phyloP scores from a whole-genome alignment of 1,140 invertebrate species.

The Pteromalus puparum region DNA sequence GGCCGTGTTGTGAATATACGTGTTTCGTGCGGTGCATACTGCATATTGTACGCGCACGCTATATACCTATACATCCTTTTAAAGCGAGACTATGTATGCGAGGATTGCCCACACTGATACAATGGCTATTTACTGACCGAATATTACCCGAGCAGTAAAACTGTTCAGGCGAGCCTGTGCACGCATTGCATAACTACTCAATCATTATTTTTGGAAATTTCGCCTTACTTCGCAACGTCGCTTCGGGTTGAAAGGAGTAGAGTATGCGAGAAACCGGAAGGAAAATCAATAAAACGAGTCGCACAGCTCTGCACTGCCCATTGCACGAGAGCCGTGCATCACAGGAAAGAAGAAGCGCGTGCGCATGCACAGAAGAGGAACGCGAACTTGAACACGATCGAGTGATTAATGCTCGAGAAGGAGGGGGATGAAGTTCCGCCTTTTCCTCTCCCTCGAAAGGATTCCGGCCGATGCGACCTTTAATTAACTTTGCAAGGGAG shows the following conservation, averaged over 20 bases:
- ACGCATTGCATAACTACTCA: too few relatives aligned
- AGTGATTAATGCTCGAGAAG: constrained; percentile 36
- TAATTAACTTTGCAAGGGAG: constrained; percentile 46
- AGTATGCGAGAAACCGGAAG: not conserved
- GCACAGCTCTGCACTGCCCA: not conserved
- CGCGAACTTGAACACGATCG: constrained; percentile 15
- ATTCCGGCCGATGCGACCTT: constrained; percentile 47
- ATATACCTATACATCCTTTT: not conserved
- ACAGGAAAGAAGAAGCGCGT: not conserved
- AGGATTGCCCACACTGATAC: not conserved
- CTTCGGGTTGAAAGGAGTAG: too few relatives aligned
- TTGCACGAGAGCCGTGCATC: not conserved
- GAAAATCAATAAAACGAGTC: not conserved
- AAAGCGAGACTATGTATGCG: not conserved
- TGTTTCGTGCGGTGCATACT: not conserved
- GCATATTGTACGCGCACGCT: not conserved
- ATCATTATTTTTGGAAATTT: too few relatives aligned
- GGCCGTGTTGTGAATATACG: not conserved
- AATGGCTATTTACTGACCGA: not conserved
- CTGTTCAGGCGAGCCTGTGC: too few relatives aligned
- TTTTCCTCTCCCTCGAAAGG: constrained; percentile 29
- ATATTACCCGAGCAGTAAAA: not conserved
- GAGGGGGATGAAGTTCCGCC: not conserved
- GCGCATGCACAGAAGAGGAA: not conserved
- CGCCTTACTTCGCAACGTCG: too few relatives aligned